Evolutionary conservation across 2,113 vertebrate genomes (phyloP).

Genomic region (Corythornis vintsioides): DNA sequence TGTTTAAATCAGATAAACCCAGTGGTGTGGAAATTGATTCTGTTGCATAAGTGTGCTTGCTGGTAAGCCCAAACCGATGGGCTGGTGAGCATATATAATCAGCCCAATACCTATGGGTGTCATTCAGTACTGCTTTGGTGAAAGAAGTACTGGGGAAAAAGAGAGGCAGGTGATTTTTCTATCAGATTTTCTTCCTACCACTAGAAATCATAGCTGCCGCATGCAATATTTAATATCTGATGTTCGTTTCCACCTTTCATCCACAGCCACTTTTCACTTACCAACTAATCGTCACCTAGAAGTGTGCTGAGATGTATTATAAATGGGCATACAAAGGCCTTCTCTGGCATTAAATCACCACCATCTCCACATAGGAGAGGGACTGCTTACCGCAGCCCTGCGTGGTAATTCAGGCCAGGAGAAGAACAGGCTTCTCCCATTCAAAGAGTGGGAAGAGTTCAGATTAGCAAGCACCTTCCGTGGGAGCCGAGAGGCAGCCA

Average conservation of each 20-base stretch:
- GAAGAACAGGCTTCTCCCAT: not conserved
- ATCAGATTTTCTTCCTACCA: not conserved
- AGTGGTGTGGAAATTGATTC: constrained; percentile 54
- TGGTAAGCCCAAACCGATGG: constrained; percentile 29
- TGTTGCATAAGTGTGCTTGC: constrained; percentile 49
- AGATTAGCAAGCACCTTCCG: not conserved
- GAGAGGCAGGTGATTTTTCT: not conserved
- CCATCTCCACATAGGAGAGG: not conserved
- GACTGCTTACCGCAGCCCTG: not conserved
- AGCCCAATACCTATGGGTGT: not conserved
- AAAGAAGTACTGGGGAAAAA: not conserved
- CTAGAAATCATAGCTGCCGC: not conserved
- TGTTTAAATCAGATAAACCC: constrained; percentile 69
- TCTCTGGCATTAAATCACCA: not conserved
- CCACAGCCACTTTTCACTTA: constrained; percentile 24
- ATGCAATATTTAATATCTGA: constrained; percentile 19
- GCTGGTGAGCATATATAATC: constrained; percentile 10
- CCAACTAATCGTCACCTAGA: not conserved
- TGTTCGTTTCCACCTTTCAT: constrained; percentile 31
- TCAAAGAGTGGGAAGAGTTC: not conserved
- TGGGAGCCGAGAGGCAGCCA: not conserved
- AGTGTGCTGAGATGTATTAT: not conserved
- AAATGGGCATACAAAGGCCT: not conserved
- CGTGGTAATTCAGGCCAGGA: not conserved
- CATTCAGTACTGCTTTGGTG: not conserved